Evolutionary conservation across 2,888 invertebrate species (phyloP).

Genomic region (Idaea dimidiata): DNA sequence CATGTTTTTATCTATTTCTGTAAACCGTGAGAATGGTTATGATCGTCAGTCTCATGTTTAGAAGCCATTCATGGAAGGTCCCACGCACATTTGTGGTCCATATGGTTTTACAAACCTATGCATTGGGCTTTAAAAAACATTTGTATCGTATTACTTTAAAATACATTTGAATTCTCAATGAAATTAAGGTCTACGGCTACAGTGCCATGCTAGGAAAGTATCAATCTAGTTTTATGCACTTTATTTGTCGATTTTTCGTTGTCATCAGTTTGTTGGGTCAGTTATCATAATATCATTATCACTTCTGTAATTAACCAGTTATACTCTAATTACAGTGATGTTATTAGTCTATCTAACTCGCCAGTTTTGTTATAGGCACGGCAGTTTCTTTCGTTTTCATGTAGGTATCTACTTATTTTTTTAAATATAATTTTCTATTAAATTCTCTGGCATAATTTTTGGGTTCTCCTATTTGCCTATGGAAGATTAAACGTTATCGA

Average conservation of each 20-base stretch:
- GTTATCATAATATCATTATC: too few species aligned
- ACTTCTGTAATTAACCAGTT: too few species aligned
- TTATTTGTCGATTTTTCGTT: not conserved
- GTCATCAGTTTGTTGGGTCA: not conserved
- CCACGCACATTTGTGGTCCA: slow-evolving; percentile 71
- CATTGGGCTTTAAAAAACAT: slow-evolving; percentile 16
- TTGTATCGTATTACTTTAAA: slow-evolving; percentile 20
- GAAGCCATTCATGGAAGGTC: slow-evolving; percentile 68
- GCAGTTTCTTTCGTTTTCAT: too few species aligned
- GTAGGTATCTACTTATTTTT: too few species aligned
- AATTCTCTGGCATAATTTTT: too few species aligned
- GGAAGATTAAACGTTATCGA: too few species aligned
- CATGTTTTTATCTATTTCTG: slow-evolving; percentile 52
- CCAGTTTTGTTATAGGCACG: too few species aligned
- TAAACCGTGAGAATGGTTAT: slow-evolving; percentile 67
- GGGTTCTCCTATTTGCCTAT: too few species aligned
- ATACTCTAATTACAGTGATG: too few species aligned
- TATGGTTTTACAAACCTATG: slow-evolving; percentile 43
- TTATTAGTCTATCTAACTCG: too few species aligned
- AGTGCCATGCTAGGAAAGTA: not conserved
- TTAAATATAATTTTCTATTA: too few species aligned
- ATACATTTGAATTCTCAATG: slow-evolving; percentile 13
- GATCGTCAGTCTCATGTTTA: slow-evolving; percentile 56
- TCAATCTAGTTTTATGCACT: not conserved
- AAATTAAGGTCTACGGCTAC: slow-evolving; percentile 3